A percentile compares a stretch with the other conserved stretches of the same genome.
Evolutionary conservation across 2,888 invertebrate genomes (phyloP).

Genomic region (Reticulitermes lucifugus): DNA sequence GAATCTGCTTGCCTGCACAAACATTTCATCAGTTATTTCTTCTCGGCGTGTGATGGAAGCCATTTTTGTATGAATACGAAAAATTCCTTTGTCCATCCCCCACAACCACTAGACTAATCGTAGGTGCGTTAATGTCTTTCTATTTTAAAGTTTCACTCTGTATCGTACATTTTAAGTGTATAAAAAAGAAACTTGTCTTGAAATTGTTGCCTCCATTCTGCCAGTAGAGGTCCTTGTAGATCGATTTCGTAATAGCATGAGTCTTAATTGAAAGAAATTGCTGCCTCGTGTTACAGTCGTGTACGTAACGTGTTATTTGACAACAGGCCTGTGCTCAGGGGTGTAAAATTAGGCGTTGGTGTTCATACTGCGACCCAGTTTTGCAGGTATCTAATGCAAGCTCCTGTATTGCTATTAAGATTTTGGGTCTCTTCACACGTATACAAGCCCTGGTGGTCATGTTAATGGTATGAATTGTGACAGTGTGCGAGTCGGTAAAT

Average conservation of each 20-base stretch:
- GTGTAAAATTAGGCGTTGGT: not conserved
- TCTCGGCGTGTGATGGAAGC: too few relatives aligned
- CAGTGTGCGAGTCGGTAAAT: too few relatives aligned
- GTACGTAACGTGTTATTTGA: not conserved
- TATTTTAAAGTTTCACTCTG: not conserved
- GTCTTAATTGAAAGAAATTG: conserved; percentile 26
- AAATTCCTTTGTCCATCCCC: too few relatives aligned
- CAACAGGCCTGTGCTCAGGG: conserved; percentile 18
- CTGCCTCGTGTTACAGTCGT: conserved; percentile 31
- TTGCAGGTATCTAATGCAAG: not conserved
- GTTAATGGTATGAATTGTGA: too few relatives aligned
- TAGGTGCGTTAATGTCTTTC: not conserved
- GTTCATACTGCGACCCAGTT: not conserved
- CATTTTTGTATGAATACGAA: too few relatives aligned
- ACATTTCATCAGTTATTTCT: too few relatives aligned
- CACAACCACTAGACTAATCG: too few relatives aligned
- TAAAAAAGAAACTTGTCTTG: not conserved
- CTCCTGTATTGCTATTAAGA: too few relatives aligned
- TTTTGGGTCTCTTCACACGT: too few relatives aligned
- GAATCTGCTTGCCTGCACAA: too few relatives aligned
- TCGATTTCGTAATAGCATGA: conserved; percentile 8
- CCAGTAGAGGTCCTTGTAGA: not conserved
- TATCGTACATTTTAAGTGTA: not conserved
- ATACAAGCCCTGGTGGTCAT: too few relatives aligned
- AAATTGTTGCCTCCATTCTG: not conserved